A percentile compares a stretch with the other conserved stretches of the same genome.
Evolutionary conservation across 1,140 invertebrate species (phyloP).

Genomic region (Dreissena polymorpha): DNA sequence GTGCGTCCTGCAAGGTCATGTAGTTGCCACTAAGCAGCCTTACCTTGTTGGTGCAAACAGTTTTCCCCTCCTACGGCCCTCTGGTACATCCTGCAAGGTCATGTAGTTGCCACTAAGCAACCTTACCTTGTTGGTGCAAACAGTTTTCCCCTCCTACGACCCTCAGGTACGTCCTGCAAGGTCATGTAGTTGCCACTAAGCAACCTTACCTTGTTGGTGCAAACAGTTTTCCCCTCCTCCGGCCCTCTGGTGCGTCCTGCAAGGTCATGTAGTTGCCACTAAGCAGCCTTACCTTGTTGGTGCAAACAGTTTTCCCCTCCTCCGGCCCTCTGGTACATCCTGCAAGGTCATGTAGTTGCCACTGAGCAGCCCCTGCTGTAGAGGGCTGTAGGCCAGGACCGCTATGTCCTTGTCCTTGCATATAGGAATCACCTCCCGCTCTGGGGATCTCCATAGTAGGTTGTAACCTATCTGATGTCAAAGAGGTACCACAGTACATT

Average conservation of each 20-base stretch:
- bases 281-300: conserved; percentile 70
- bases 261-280: no score
- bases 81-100: no score
- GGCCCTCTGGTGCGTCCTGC: conserved; percentile 73
- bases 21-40: no score
- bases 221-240: conserved; percentile 72
- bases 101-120: no score
- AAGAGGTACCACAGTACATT: no score
- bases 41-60: conserved; percentile 71
- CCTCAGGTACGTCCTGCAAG: conserved; percentile 73
- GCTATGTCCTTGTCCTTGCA: conserved; percentile 69
- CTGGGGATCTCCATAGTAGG: conserved; percentile 74
- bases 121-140: conserved; percentile 72
- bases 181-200: no score
- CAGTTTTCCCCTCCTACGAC: conserved; percentile 70
- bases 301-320: conserved; percentile 71
- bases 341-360: conserved; percentile 68
- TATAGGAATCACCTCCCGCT: conserved; percentile 69
- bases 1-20: no score
- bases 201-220: conserved; percentile 68
- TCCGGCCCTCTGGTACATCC: conserved; percentile 72
- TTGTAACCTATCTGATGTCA: conserved; percentile 67
- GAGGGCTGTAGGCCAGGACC: conserved; percentile 75
- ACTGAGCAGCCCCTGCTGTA: conserved; percentile 76
- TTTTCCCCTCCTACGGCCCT: no score